Base-by-base conservation (phyloP, 2,113 vertebrate species). In the Ciconia stormi region DNA sequence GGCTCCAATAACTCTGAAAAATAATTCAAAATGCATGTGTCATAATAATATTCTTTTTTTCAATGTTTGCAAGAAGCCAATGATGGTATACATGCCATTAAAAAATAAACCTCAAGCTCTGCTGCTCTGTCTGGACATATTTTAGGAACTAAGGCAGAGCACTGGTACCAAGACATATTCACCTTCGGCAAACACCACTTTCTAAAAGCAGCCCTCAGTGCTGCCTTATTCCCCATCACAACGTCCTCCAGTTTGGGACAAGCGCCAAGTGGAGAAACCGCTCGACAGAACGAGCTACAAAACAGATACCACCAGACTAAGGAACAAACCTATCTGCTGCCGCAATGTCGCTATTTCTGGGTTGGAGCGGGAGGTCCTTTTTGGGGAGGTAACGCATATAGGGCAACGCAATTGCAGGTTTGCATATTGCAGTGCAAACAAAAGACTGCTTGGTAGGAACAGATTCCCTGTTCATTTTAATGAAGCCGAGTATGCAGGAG, bases 361-460 rank as follows among this genome's bases (percentile, higher is more conserved):
- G 50, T 10, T 26, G 50, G 26, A 12, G 36, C 7, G 1, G 21
- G 30, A 11, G 21, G 16, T 49, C n/a, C 49, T 16, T 44, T 36
- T 34, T 9, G 40, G n/a, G 14, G 47, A 40, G 23, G 53, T 20
- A 38, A 38, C 2, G 1, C 16, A 13, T 3, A 14, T 0, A 19
- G 59, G 59, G 53, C 47, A 62, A 62, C 30, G 67, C 23, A 38
- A 58, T 3, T 13, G 30, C 21, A 16, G 46, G 72, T 67, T 80
- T 47, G 80, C 46, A 9, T 6, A 21, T 1, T 19, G 30, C 21
- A 9, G 27, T 2, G 20, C 34, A n/a, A 77, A 40, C 62, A 44
- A 70, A 47, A 56, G 63, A 38, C 13, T 4, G 49, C 40, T 49
- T 25, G 30, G 66, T 26, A 42, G 40, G 53, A 73, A 61, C 32